These are phyloP conservation scores for Phaethornis superciliosus DNA, from an alignment of 2,113 vertebrate species.

Conservation along the genomic window DNA sequence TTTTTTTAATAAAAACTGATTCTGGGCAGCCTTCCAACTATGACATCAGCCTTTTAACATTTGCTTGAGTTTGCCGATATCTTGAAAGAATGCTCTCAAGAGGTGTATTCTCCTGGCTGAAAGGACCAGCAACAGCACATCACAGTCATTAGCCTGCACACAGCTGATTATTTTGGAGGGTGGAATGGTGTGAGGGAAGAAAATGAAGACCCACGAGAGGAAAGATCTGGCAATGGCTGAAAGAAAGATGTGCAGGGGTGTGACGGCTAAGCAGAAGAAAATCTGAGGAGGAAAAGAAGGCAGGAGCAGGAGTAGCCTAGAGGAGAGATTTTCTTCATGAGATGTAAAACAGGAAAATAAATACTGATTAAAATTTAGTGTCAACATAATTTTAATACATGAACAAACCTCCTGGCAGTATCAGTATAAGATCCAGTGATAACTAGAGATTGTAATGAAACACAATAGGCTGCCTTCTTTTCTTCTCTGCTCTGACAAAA, in stretches of 20 bases:
- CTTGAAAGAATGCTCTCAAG: conserved; percentile 24
- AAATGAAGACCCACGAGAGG: neutral
- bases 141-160: neutral
- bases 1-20: neutral
- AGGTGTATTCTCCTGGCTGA: conserved; percentile 27
- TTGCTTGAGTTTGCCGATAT: conserved; percentile 48
- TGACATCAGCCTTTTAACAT: conserved; percentile 31
- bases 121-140: neutral
- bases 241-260: neutral
- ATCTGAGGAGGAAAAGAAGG: neutral
- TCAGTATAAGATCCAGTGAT: neutral
- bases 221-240: neutral
- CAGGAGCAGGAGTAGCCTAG: neutral
- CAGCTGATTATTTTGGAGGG: neutral
- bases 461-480: neutral
- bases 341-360: neutral
- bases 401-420: conserved; percentile 17
- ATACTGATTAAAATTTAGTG: neutral
- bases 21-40: conserved; percentile 40
- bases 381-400: neutral
- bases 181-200: neutral
- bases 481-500: conserved; percentile 12
- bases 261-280: neutral
- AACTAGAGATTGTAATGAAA: conserved; percentile 4
- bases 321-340: conserved; percentile 6